Base-by-base conservation (phyloP, 2,797 vertebrate genomes). In the Alfaro cultratus region DNA sequence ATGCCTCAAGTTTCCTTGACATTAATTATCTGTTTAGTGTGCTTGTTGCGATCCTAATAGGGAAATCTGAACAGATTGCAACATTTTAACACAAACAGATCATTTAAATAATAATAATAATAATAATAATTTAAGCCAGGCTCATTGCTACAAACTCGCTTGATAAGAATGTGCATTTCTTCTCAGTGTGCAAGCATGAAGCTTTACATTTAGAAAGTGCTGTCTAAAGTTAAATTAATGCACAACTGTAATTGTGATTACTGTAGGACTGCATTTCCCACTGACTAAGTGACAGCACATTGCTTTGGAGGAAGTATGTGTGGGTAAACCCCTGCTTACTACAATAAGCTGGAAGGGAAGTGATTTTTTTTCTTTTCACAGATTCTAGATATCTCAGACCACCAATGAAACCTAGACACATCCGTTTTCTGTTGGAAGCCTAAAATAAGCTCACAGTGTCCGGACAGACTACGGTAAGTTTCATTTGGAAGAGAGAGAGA, bases 371-470 rank as follows among this genome's bases (percentile, higher is more conserved):
- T 68, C 23, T 29, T 68, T 68, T 70, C 77, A 72, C 79, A 81
- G 73, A 89, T 76, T 91, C 90, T 55, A 83, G 82, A 89, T 87
- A 86, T n/a, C 75, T 51, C 41, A 77, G 81, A 76, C 73, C 51
- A 79, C 80, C 78, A 85, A 75, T 83, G 83, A 86, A 86, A 86
- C 34, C 16, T 80, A 84, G 84, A 81, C 83, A 89, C 81, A 86
- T 88, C 85, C 77, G 83, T 87, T 90, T 87, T 89, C 84, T 80
- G 80, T 80, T 57, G 83, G 73, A 80, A 85, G 77, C 85, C 79
- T 81, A 90, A 94, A 94, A 92, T 87, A 93, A 89, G 62, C 70
- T 79, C 18, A 34, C 81, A 70, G 89, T 85, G 89, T 87, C 86
- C 87, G 87, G 86, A 87, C 74, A 77, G 78, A 88, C 85, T 81